These are phyloP conservation scores for Lepetodrilus schrolli DNA, from an alignment of 2,888 invertebrate species.

Conservation along the genomic window DNA sequence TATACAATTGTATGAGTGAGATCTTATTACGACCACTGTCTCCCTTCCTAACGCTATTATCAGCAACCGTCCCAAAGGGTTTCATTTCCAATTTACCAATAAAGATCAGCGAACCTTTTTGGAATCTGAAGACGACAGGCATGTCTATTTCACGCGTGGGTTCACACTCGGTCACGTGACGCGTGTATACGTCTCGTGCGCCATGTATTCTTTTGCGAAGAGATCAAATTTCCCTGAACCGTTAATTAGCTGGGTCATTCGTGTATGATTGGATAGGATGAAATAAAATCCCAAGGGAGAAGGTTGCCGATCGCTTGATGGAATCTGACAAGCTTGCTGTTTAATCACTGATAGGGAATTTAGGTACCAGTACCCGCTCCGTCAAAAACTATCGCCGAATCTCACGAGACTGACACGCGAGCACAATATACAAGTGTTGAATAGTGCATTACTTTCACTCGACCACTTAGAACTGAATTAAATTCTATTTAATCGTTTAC, in stretches of 20 bases:
- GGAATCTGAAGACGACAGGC: not conserved
- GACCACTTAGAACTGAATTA: constrained; percentile 5
- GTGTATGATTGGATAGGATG: constrained; percentile 22
- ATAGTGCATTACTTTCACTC: not conserved
- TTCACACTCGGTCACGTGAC: constrained; percentile 5
- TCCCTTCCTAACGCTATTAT: not conserved
- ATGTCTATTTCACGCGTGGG: constrained; percentile 17
- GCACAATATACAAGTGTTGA: constrained; percentile 4
- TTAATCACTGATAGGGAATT: constrained; percentile 13
- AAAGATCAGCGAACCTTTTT: not conserved
- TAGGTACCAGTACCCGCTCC: constrained; percentile 1
- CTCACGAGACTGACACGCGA: constrained; percentile 11
- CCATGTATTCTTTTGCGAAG: constrained; percentile 2
- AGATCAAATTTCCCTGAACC: constrained; percentile 13
- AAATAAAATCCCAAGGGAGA: constrained; percentile 17
- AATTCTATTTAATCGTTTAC: no score
- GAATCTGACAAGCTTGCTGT: constrained; percentile 27
- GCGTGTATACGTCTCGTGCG: constrained; percentile 12
- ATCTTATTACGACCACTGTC: not conserved
- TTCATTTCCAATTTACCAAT: not conserved
- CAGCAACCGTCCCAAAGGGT: not conserved
- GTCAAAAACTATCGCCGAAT: constrained; percentile 10
- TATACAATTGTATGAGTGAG: no score
- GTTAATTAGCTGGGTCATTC: constrained; percentile 22
- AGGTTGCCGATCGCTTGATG: not conserved